Base-by-base conservation (phyloP, 2,797 vertebrate genomes). In the Luscinia megarhynchos region DNA sequence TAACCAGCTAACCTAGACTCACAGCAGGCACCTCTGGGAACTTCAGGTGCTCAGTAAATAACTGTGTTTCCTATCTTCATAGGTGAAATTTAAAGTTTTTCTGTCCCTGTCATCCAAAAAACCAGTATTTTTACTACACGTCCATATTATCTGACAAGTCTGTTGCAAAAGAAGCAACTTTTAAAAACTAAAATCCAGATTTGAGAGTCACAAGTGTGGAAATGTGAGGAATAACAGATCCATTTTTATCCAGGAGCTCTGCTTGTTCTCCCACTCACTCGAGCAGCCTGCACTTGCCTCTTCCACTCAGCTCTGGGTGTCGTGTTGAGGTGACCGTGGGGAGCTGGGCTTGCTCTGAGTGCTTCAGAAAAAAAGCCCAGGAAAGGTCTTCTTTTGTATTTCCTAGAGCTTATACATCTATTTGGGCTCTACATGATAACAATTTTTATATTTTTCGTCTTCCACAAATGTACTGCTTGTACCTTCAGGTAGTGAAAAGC, bases 171-270 rank as follows among this genome's bases (percentile, higher is more conserved):
- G 26, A 75, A 84, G n/a, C 13, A 50, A 10, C 36, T 93, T 82
- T 75, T 69, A 2, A 76, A 89, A 86, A 70, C 5, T 27, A 84
- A 50, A 84, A 79, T 84, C 23, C 23, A 46, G 53, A 92, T 94
- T 73, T 80, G 45, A 88, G 64, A 92, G 32, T 32, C 45, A 64
- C 41, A 77, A 61, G 43, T 30, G 32, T 83, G 34, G 61, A 91
- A 89, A 92, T 75, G 45, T 70, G 82, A 70, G 46, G 82, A 87
- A 87, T 89, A 79, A 89, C 77, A 88, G 83, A 73, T 78, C 41
- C 83, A 76, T 93, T 91, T 93, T 70, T 89, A 92, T 80, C 63
- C 62, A 70, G 59, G 45, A 93, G 38, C 0, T 4, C 70, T 93
- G 59, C 45, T 79, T 82, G 40, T 16, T 88, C 74, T 89, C 88